Evolutionary conservation across 2,888 invertebrate species (phyloP).

Genomic region (Pantelozetes paolii): DNA sequence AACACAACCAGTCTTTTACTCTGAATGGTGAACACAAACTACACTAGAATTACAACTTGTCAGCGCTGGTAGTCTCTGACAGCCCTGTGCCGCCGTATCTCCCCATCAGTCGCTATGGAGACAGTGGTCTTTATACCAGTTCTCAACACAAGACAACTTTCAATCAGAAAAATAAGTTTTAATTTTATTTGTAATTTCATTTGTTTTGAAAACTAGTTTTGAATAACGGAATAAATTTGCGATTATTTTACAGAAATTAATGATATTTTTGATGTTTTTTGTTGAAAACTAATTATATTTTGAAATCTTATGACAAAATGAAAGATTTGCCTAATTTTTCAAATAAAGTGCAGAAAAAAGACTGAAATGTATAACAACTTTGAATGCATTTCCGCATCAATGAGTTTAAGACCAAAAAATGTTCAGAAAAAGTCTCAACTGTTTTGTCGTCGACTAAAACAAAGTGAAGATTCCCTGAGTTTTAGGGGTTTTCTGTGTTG

Average conservation of each 20-base stretch:
- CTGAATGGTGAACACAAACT: background rate
- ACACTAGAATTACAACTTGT: background rate
- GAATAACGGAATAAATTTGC: no score
- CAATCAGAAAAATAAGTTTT: background rate
- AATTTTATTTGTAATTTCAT: background rate
- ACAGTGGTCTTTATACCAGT: background rate
- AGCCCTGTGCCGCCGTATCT: background rate
- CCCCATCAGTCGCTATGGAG: background rate
- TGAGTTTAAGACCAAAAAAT: background rate
- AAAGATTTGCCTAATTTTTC: background rate
- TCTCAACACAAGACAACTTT: background rate
- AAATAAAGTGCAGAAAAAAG: background rate
- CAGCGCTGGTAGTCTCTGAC: background rate
- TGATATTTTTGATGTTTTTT: no score
- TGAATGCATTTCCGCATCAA: conserved; percentile 5
- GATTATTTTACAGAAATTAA: no score
- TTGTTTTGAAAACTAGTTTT: no score
- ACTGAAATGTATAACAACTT: no score
- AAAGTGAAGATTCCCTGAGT: background rate
- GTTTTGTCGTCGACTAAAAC: background rate
- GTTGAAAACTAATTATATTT: background rate
- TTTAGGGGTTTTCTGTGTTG: background rate
- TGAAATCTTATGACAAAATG: background rate
- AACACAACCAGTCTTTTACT: background rate
- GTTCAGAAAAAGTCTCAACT: background rate